These are phyloP conservation scores for Calliphora vicina DNA, from an alignment of 1,140 invertebrate genomes.

Conservation along the genomic window DNA sequence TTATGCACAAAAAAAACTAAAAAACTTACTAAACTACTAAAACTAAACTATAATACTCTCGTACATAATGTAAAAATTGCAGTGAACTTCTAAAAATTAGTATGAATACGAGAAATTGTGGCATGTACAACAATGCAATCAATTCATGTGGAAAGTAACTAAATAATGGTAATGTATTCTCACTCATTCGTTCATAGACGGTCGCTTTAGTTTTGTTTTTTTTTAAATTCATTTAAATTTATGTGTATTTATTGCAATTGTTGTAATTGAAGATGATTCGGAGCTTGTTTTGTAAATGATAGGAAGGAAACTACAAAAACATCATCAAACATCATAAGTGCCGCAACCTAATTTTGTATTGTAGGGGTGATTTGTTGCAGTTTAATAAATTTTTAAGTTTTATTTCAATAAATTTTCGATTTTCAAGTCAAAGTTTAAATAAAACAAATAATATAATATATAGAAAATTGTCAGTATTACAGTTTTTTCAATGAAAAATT, in stretches of 20 bases:
- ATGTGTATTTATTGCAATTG: not conserved
- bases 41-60: not conserved
- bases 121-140: not conserved
- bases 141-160: slow-evolving; percentile 1
- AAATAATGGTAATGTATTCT: not conserved
- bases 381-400: too few relatives aligned
- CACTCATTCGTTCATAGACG: not conserved
- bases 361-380: too few relatives aligned
- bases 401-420: too few relatives aligned
- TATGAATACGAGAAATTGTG: not conserved
- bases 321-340: too few relatives aligned
- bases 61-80: not conserved
- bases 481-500: too few relatives aligned
- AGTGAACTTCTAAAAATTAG: not conserved
- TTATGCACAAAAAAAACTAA: not conserved
- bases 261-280: not conserved
- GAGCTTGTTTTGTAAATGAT: not conserved
- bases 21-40: too few relatives aligned
- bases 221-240: not conserved
- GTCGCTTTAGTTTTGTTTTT: not conserved
- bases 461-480: too few relatives aligned
- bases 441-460: too few relatives aligned
- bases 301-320: too few relatives aligned
- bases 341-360: too few relatives aligned
- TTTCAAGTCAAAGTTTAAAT: too few relatives aligned